A percentile compares a stretch with the other conserved stretches of the same genome.
phyloP scores from a whole-genome alignment of 2,888 invertebrate species.

The Drosophila prostipennis region DNA sequence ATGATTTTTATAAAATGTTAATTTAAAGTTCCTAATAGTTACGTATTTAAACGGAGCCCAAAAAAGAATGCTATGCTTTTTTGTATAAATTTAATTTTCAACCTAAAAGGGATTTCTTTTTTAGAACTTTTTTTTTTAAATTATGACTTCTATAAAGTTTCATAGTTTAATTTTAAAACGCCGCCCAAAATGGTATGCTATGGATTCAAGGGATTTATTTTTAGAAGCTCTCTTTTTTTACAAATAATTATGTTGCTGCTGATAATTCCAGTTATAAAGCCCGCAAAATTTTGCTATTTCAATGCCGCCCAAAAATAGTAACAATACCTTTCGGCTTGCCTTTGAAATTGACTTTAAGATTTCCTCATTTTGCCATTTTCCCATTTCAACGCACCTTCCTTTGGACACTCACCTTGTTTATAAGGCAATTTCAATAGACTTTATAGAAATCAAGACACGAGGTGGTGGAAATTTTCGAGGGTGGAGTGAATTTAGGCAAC shows the following conservation, averaged over 20 bases:
- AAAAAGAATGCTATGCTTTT: background rate
- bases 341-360: background rate
- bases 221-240: background rate
- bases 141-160: too few species aligned
- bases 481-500: background rate
- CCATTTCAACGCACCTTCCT: background rate
- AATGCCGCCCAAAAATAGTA: background rate
- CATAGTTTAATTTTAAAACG: too few species aligned
- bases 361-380: background rate
- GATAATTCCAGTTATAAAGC: too few species aligned
- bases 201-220: background rate
- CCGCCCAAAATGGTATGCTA: background rate
- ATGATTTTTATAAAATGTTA: background rate
- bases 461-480: background rate
- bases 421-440: background rate
- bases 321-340: background rate
- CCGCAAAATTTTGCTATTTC: too few species aligned
- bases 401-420: conserved; percentile 1
- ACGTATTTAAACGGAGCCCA: background rate
- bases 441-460: background rate
- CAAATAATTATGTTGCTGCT: too few species aligned
- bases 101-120: background rate
- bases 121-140: too few species aligned
- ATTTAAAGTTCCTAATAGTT: background rate
- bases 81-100: background rate